Evolutionary conservation across 2,797 vertebrate species (phyloP).

Genomic region (Pangasius djambal): DNA sequence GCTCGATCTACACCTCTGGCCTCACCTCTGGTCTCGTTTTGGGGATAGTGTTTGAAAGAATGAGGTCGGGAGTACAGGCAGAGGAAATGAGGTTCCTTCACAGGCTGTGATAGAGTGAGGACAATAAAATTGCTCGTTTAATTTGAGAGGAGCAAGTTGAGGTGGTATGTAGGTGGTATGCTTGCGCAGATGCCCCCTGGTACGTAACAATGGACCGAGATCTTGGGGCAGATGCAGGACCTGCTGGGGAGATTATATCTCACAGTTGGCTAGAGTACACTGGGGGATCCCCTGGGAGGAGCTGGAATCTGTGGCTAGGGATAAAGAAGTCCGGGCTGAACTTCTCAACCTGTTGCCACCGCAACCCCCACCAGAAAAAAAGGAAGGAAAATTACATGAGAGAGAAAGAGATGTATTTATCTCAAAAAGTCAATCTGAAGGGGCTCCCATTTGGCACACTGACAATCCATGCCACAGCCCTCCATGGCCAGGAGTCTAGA

Average conservation of each 20-base stretch:
- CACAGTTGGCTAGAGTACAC: background rate
- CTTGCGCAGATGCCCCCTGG: background rate
- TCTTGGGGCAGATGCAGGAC: background rate
- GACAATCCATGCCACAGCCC: background rate
- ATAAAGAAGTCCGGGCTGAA: background rate
- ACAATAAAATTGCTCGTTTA: background rate
- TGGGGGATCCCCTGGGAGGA: background rate
- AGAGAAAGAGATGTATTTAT: background rate
- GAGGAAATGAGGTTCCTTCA: background rate
- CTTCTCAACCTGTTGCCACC: background rate
- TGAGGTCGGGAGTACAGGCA: no score
- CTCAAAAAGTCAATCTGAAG: background rate
- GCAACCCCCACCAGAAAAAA: background rate
- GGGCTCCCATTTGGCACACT: background rate
- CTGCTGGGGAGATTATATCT: background rate
- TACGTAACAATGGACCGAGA: background rate
- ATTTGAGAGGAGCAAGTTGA: background rate
- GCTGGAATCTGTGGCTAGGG: constrained; percentile 2
- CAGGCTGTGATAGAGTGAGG: no score
- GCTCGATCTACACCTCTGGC: background rate
- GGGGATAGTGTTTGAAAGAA: background rate
- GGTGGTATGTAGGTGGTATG: background rate
- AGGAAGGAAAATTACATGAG: background rate
- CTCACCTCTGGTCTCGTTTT: background rate
- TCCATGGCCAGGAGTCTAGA: background rate